A percentile compares a stretch with the other conserved stretches of the same genome.
phyloP scores from a whole-genome alignment of 2,113 vertebrate species.

The Pseudorectes ferrugineus region DNA sequence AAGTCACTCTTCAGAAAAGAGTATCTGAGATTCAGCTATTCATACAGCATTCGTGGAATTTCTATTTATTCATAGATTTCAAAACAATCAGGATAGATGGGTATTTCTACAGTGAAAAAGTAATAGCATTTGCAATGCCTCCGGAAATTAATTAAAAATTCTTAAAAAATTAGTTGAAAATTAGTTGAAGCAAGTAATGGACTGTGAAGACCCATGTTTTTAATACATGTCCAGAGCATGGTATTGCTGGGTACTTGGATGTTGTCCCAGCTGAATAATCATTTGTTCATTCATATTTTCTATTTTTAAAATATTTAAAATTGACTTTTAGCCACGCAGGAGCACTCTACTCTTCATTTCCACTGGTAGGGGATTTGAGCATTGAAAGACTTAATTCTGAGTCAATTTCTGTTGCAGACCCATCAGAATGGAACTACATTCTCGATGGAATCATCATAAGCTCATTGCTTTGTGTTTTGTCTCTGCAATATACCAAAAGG shows the following conservation, averaged over 20 bases:
- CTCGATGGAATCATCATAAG: not conserved
- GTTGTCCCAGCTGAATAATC: not conserved
- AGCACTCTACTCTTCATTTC: not conserved
- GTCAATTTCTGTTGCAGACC: not conserved
- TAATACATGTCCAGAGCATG: not conserved
- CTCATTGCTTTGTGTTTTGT: not conserved
- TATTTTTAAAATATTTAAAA: not conserved
- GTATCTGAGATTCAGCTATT: constrained; percentile 29
- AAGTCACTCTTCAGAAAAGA: constrained; percentile 17
- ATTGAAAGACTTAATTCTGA: not conserved
- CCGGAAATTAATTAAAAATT: constrained; percentile 67
- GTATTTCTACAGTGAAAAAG: constrained; percentile 42
- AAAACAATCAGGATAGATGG: constrained; percentile 26
- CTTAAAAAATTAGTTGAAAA: constrained; percentile 17
- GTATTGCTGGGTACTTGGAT: not conserved
- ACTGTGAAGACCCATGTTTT: not conserved
- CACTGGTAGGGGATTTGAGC: not conserved
- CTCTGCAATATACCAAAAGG: not conserved
- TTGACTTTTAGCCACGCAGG: not conserved
- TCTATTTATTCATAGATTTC: constrained; percentile 44
- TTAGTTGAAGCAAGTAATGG: constrained; percentile 58
- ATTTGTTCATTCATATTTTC: not conserved
- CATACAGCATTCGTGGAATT: constrained; percentile 33
- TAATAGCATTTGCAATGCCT: not conserved
- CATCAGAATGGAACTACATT: not conserved